Evolutionary conservation across 2,888 invertebrate genomes (phyloP), one percentile per base, ranked within the genome.

Genomic region (Drosophila mayaguana): DNA sequence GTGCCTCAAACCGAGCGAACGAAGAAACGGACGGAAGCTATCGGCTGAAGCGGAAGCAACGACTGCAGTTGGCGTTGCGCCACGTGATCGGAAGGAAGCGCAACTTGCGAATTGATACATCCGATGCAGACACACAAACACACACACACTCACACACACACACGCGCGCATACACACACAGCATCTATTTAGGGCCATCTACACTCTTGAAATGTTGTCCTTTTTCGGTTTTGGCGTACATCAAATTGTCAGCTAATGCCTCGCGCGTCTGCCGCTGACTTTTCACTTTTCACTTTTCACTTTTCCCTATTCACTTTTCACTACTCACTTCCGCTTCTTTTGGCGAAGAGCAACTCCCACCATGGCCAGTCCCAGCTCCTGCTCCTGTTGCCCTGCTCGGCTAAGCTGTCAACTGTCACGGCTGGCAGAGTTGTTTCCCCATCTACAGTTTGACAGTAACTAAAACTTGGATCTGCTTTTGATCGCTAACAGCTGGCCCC

Each of bases 91-190:
- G 87, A 87, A 87, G 89, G 87, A 87, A 88, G 83, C 89, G 55
- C 81, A 78, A 88, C 87, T 87, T 87, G 87, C 87, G 87, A 87
- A 87, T 87, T 87, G 87, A 87, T 89, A 89, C 89, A 89, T 87
- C 87, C 87, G 87, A 72, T 75, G 74, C 83, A 80, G 88, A 82
- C 80, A 70, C 75, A 67, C 67, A 68, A 25, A 55, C 20, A 55
- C 63, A 73, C 48, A 66, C 38, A 40, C 45, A 25, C 43, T 46
- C 42, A 51, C 57, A 61, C 11, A 18, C n/a, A 42, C 22, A 16
- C 57, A 57, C 5, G n/a, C n/a, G n/a, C n/a, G n/a, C n/a, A n/a
- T n/a, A 14, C 57, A 59, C 3, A 18, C 7, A 32, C 22, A 20
- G 32, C 60, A 57, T 32, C 57, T 60, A 69, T 60, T 55, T 62